Conservation (phyloP, 2,888 invertebrate species). For the Eulithis testata region DNA sequence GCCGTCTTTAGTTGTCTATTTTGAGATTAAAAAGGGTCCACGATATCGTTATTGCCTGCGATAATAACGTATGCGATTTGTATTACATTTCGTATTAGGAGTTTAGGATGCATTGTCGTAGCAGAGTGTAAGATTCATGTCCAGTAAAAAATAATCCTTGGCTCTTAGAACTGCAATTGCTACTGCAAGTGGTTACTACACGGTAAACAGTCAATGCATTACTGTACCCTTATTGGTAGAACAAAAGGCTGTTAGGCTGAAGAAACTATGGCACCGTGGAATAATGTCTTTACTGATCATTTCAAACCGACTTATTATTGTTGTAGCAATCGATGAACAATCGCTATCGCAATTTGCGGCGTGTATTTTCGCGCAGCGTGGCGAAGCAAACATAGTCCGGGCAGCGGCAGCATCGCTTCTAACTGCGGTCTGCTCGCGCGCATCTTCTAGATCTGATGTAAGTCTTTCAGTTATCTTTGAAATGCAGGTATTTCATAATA, state of each 20-base stretch:
- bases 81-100: too few species aligned
- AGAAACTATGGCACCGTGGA: not conserved
- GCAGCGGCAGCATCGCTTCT: slow-evolving; percentile 66
- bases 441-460: slow-evolving; percentile 65
- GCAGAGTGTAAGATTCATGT: too few species aligned
- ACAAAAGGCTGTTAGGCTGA: slow-evolving; percentile 4
- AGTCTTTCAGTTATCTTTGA: slow-evolving; percentile 43
- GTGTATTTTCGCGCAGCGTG: slow-evolving; percentile 54
- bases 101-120: too few species aligned
- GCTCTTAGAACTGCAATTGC: too few species aligned
- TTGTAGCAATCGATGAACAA: slow-evolving; percentile 59
- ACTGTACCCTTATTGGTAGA: not conserved
- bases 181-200: not conserved
- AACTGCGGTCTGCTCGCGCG: slow-evolving; percentile 60
- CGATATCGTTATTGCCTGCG: too few species aligned
- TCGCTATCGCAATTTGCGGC: slow-evolving; percentile 64
- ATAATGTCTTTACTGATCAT: not conserved
- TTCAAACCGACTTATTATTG: slow-evolving; percentile 1
- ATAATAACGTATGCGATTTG: too few species aligned
- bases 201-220: not conserved
- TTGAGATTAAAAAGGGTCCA: too few species aligned
- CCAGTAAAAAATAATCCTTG: too few species aligned
- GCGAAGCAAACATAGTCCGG: slow-evolving; percentile 71
- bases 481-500: too few species aligned
- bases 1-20: too few species aligned